These are phyloP conservation scores for Neelides folsomi DNA, from an alignment of 2,888 invertebrate genomes.

Conservation along the genomic window DNA sequence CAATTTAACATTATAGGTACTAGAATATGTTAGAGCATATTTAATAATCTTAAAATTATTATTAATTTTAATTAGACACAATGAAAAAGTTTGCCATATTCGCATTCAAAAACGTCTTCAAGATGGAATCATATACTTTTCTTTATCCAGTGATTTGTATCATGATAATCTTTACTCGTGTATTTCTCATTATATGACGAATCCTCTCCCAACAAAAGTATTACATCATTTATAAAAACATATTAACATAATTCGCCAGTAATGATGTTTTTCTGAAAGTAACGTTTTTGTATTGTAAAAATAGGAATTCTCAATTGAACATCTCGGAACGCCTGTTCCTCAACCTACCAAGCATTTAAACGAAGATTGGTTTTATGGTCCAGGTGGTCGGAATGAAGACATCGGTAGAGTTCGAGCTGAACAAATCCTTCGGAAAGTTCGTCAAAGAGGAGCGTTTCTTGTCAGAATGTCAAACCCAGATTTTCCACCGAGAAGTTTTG, in stretches of 20 bases:
- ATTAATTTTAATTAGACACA: slow-evolving; percentile 45
- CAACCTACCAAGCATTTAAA: slow-evolving; percentile 6
- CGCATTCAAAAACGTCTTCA: slow-evolving; percentile 41
- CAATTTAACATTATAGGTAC: neutral
- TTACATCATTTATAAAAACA: too few relatives aligned
- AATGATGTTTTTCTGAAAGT: too few relatives aligned
- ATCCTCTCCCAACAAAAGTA: too few relatives aligned
- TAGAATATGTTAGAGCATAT: neutral
- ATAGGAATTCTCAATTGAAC: slow-evolving; percentile 8
- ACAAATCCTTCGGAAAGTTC: slow-evolving; percentile 21
- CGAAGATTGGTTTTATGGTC: slow-evolving; percentile 18
- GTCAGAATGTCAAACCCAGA: slow-evolving; percentile 18
- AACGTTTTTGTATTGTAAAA: too few relatives aligned
- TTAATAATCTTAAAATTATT: neutral
- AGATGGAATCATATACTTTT: too few relatives aligned
- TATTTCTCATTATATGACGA: too few relatives aligned
- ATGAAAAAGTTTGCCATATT: slow-evolving; percentile 78
- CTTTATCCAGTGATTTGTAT: too few relatives aligned
- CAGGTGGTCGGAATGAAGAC: neutral
- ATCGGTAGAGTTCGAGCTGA: slow-evolving; percentile 24
- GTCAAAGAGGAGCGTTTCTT: slow-evolving; percentile 26
- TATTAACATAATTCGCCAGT: too few relatives aligned
- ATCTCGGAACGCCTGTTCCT: slow-evolving; percentile 10
- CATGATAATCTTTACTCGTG: too few relatives aligned
- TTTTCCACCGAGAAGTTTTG: neutral